Evolutionary conservation across 2,888 invertebrate species (phyloP).

Genomic region (Folsomia manolachei): DNA sequence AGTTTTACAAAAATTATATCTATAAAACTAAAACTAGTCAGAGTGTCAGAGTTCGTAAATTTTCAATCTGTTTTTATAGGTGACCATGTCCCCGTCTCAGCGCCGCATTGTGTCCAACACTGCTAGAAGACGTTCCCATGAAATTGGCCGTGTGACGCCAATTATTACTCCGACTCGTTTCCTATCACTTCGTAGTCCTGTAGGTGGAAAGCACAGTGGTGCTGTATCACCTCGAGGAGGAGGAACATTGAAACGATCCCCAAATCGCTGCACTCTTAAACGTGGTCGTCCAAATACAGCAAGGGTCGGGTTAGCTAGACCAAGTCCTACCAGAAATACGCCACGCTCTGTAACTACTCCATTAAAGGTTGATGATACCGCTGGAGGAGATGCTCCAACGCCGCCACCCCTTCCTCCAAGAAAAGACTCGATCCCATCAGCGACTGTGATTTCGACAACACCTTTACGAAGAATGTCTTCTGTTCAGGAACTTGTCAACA

Average conservation of each 20-base stretch:
- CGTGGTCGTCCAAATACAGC: slow-evolving; percentile 59
- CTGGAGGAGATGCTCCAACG: not conserved
- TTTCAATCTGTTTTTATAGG: not conserved
- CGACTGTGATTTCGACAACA: slow-evolving; percentile 10
- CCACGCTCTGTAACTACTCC: not conserved
- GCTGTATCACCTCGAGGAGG: not conserved
- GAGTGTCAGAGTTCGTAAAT: too few relatives aligned
- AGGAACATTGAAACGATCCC: slow-evolving; percentile 12
- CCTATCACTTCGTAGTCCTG: slow-evolving; percentile 28
- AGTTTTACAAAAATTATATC: too few relatives aligned
- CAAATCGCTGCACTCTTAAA: slow-evolving; percentile 53
- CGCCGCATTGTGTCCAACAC: slow-evolving; percentile 21
- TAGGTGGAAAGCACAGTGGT: slow-evolving; percentile 10
- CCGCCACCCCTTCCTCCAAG: not conserved
- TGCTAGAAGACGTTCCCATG: slow-evolving; percentile 34
- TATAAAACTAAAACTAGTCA: too few relatives aligned
- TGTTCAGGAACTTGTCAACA: slow-evolving; percentile 43
- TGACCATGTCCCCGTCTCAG: slow-evolving; percentile 29
- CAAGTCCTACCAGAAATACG: slow-evolving; percentile 48
- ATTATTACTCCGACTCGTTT: slow-evolving; percentile 27
- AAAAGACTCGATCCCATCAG: not conserved
- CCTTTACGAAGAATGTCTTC: slow-evolving; percentile 41
- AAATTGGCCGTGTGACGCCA: slow-evolving; percentile 22
- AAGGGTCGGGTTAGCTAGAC: slow-evolving; percentile 54
- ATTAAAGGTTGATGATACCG: not conserved